Percentiles rank a stretch among this genome's conserved stretches.
Conservation (phyloP, 2,797 vertebrate species). For the Platyrinchus mystaceus region DNA sequence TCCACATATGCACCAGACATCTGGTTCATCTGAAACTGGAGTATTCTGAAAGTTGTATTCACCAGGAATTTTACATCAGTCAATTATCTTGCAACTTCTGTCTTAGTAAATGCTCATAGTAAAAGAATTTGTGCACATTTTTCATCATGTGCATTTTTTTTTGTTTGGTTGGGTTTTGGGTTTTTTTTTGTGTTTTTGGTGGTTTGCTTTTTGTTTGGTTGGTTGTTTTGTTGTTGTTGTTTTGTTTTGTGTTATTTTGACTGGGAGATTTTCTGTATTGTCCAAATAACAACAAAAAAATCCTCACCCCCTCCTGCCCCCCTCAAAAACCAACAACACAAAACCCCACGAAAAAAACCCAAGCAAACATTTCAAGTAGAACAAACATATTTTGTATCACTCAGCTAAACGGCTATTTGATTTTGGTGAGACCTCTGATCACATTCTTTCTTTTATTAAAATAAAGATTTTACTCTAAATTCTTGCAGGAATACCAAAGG, state of each 20-base stretch:
- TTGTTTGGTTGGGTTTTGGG: no score
- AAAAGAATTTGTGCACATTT: neutral
- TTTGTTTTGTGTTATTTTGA: no score
- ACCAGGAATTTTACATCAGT: neutral
- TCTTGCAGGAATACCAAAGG: neutral
- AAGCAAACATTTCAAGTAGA: neutral
- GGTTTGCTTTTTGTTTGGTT: neutral
- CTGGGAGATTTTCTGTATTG: neutral
- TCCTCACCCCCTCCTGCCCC: no score
- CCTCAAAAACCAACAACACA: neutral
- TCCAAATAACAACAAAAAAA: neutral
- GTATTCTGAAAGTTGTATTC: neutral
- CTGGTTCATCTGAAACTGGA: slow-evolving; percentile 4
- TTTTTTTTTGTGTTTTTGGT: no score
- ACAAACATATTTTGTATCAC: neutral
- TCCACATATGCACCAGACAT: slow-evolving; percentile 4
- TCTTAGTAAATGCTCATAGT: neutral
- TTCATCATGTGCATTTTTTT: neutral
- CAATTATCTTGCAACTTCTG: slow-evolving; percentile 7
- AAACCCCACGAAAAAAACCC: neutral
- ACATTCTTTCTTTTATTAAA: neutral
- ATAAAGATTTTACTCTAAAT: neutral
- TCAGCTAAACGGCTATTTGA: neutral
- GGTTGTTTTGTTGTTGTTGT: neutral
- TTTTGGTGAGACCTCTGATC: neutral